Evolutionary conservation across 1,140 invertebrate species (phyloP), one percentile per base, ranked within the genome.

Genomic region (Zaprionus inermis): DNA sequence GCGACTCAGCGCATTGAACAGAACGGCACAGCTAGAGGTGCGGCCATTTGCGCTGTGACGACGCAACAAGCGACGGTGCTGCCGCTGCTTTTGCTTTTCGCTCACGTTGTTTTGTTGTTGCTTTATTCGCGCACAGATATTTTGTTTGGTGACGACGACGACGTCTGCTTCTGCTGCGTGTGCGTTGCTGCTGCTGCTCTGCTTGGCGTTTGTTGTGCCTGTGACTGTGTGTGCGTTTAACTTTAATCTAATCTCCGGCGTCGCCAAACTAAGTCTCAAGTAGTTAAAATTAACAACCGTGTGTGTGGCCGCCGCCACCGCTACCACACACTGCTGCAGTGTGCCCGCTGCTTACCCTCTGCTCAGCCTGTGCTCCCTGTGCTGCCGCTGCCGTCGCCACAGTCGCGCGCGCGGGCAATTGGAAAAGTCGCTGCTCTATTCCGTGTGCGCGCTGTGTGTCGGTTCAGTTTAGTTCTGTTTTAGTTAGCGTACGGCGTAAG

Each of bases 401-500:
- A 9, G 32, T 24, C 32, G 63, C 63, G 63, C 24, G 63, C 52
- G 63, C 52, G 63, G 63, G 55, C 70, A 57, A 65, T 71, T 72
- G 61, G 57, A 60, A 49, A 22, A 49, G 44, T 61, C 59, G 54
- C 44, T 44, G 60, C 49, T 63, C 36, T 34, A 20, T 73, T 60
- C 57, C 18, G 64, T 38, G 64, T 52, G 22, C 55, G 51, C 14
- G 24, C 63, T n/a, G 60, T 41, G 60, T 63, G 24, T 65, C 41
- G 51, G 60, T 65, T 71, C 52, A 71, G 69, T 71, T 68, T 44
- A 69, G 66, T 70, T 67, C 70, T 41, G 71, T 69, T 73, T 73
- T 73, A 73, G 71, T 69, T 61, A 61, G 56, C 57, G 71, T 49
- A 70, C 72, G 72, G 72, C 57, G 41, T 63, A 75, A 64, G 72